These are phyloP conservation scores for Eurois occulta DNA, from an alignment of 2,888 invertebrate species.

Conservation along the genomic window DNA sequence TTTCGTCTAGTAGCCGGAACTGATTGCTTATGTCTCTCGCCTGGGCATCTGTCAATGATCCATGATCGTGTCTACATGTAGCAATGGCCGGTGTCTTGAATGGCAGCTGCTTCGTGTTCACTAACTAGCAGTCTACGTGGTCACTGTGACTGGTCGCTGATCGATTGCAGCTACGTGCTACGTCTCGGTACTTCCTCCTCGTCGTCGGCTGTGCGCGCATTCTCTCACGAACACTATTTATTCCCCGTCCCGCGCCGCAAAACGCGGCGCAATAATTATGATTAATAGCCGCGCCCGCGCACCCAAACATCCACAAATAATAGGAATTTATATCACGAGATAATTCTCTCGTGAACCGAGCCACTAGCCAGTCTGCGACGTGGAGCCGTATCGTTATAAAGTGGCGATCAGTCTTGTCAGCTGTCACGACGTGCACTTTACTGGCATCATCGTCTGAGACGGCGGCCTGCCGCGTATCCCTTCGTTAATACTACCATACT, in stretches of 20 bases:
- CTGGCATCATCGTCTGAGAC: not conserved
- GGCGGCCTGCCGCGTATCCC: not conserved
- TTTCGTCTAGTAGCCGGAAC: not conserved
- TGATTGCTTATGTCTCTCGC: not conserved
- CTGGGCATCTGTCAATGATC: not conserved
- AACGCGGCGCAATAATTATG: conserved; percentile 41
- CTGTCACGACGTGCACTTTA: not conserved
- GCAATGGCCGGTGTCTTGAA: not conserved
- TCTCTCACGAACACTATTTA: conserved; percentile 60
- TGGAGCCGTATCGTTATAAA: conserved; percentile 24
- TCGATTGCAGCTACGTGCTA: not conserved
- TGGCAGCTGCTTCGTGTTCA: not conserved
- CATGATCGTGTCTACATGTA: not conserved
- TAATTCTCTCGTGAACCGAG: conserved; percentile 32
- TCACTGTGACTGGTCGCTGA: not conserved
- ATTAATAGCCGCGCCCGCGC: conserved; percentile 26
- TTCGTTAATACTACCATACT: not conserved
- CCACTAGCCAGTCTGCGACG: conserved; percentile 1
- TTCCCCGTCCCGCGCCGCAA: conserved; percentile 23
- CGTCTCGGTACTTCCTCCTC: conserved; percentile 25
- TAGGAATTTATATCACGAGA: conserved; percentile 29
- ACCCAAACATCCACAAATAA: conserved; percentile 41
- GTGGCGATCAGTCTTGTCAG: conserved; percentile 1
- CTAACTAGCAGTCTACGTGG: not conserved
- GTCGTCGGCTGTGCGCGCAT: conserved; percentile 40